Conservation (phyloP, 2,888 invertebrate genomes). For the Lasioglossum morio region DNA sequence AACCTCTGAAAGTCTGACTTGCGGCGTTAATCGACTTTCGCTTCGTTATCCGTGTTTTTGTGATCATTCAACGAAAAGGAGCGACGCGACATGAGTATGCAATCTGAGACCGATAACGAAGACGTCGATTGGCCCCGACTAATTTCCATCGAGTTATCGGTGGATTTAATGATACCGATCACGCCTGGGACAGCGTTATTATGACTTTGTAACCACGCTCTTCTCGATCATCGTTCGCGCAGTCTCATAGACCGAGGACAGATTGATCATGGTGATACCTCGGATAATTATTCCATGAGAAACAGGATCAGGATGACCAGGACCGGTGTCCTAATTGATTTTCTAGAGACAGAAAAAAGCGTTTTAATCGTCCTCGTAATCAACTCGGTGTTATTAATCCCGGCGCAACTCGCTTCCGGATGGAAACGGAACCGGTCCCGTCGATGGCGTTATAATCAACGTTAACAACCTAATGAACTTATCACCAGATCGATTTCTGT, state of each 20-base stretch:
- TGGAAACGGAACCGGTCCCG: background rate
- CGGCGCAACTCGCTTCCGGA: slow-evolving; percentile 17
- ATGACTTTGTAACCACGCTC: slow-evolving; percentile 5
- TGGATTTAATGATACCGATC: background rate
- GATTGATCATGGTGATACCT: background rate
- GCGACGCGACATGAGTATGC: background rate
- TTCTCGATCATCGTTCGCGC: background rate
- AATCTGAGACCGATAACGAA: background rate
- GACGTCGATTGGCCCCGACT: background rate
- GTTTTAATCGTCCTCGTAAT: slow-evolving; percentile 16
- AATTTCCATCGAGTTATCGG: slow-evolving; percentile 6
- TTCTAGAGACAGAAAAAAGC: background rate
- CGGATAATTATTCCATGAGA: slow-evolving; percentile 13
- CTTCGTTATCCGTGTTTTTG: background rate
- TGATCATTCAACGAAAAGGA: background rate
- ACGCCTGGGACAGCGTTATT: background rate
- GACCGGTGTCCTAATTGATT: slow-evolving; percentile 28
- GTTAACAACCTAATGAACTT: background rate
- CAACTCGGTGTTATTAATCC: background rate
- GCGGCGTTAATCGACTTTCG: background rate
- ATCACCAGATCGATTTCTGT: background rate
- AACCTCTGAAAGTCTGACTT: background rate
- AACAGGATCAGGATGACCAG: background rate
- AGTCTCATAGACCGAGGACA: background rate
- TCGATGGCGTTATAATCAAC: background rate